Evolutionary conservation across 2,113 vertebrate species (phyloP), one percentile per base, ranked within the genome.

Genomic region (Rhinichthys klamathensis): DNA sequence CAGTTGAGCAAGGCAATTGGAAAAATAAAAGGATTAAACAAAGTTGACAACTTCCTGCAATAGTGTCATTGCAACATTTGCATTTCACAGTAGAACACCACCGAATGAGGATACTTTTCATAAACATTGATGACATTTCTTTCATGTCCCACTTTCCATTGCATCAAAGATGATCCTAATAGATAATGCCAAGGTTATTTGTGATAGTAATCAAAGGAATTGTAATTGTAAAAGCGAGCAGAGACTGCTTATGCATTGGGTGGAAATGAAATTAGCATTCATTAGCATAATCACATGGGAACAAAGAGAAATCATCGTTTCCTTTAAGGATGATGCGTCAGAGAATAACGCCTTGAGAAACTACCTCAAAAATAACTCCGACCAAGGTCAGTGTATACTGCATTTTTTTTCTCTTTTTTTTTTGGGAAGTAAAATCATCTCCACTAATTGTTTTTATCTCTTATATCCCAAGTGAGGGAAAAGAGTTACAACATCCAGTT

Each of bases 101-200:
- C 86, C 32, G 32, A 84, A 87, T 84, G 79, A 86, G 65, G 60
- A 85, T 77, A 82, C 60, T 86, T 83, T 76, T 49, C 51, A 78
- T 84, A 58, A 89, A 56, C 75, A 87, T 56, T 80, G 77, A 86
- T 84, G 81, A 87, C 41, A 72, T 74, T 84, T 75, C 76, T 89
- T 89, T 88, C 83, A 87, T 86, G 88, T 85, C 86, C 77, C 70
- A 78, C 72, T 86, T 85, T 87, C 81, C 58, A 83, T 79, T 21
- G 77, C 86, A 87, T 88, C 88, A 89, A 89, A 87, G 88, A 87
- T 81, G 76, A 89, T 86, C 82, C 78, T 87, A 89, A 90, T 84
- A 87, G 81, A 88, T 87, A 82, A 83, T 86, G 83, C 85, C 85
- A 88, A 88, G 87, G 87, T 90, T 85, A 84, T 76, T 87, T 87